Conservation (phyloP, 2,113 vertebrate genomes). For the Labrus mixtus region DNA sequence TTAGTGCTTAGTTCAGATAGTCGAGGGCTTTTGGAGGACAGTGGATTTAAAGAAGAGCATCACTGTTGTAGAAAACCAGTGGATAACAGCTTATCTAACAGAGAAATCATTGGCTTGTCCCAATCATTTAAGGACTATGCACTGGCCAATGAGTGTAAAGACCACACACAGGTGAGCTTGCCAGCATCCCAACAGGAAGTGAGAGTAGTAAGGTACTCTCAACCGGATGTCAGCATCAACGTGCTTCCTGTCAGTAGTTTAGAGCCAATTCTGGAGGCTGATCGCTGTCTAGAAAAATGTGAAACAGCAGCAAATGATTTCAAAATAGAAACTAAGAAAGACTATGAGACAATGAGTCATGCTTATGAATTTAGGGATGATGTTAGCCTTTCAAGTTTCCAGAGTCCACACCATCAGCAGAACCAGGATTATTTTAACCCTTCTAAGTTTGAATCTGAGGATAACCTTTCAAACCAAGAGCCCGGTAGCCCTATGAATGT, state of each 20-base stretch:
- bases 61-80: neutral
- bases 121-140: slow-evolving; percentile 13
- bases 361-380: slow-evolving; percentile 18
- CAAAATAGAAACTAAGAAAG: slow-evolving; percentile 6
- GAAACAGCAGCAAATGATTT: slow-evolving; percentile 26
- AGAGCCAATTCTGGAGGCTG: slow-evolving; percentile 71
- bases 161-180: neutral
- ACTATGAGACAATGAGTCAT: slow-evolving; percentile 26
- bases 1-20: slow-evolving; percentile 20
- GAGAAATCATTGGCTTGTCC: neutral
- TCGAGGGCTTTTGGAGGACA: slow-evolving; percentile 15
- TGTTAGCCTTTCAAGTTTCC: slow-evolving; percentile 1
- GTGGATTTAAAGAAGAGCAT: slow-evolving; percentile 16
- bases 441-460: slow-evolving; percentile 43
- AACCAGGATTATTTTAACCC: neutral
- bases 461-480: slow-evolving; percentile 42
- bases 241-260: slow-evolving; percentile 52
- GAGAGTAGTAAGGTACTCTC: slow-evolving; percentile 8
- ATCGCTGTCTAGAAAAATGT: slow-evolving; percentile 38
- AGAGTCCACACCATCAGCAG: neutral
- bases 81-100: slow-evolving; percentile 9
- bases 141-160: slow-evolving; percentile 5
- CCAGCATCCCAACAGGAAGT: slow-evolving; percentile 21
- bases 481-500: slow-evolving; percentile 54
- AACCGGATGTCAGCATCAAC: slow-evolving; percentile 43